Percentiles rank a stretch among this genome's conserved stretches.
Evolutionary conservation across 2,113 vertebrate species (phyloP).

Genomic region (Corythornis vintsioides): DNA sequence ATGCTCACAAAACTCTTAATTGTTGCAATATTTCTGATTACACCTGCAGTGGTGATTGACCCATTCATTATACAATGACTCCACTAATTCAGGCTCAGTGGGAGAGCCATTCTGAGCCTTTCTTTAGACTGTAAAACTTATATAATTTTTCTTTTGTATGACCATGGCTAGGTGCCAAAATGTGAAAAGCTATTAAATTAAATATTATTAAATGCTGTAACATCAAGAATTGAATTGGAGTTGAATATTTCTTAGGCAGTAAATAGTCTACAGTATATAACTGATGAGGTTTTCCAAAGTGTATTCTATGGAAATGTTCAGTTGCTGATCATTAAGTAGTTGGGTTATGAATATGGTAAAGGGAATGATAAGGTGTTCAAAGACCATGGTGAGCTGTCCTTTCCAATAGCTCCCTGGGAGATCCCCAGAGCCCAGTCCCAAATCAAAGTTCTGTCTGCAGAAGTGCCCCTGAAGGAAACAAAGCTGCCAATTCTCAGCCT

Average conservation of each 20-base stretch:
- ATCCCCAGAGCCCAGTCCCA: neutral
- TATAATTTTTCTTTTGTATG: neutral
- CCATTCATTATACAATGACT: neutral
- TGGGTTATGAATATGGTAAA: neutral
- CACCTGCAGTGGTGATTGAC: neutral
- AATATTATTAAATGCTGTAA: neutral
- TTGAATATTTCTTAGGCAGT: neutral
- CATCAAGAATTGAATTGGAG: neutral
- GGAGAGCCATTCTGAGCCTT: neutral
- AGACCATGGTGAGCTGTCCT: neutral
- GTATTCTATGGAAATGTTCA: neutral
- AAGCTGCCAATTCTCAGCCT: neutral
- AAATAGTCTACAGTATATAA: neutral
- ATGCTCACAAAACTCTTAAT: neutral
- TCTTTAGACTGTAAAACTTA: neutral
- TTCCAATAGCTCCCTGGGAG: neutral
- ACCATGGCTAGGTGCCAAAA: neutral
- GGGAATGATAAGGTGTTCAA: neutral
- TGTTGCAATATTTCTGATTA: neutral
- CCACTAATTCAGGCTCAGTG: neutral
- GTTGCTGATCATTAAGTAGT: neutral
- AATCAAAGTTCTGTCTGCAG: neutral
- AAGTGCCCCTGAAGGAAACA: neutral
- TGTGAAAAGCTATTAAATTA: neutral
- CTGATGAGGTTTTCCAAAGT: neutral